Base-by-base conservation (phyloP, 2,888 invertebrate genomes). In the Perizoma affinitatum region DNA sequence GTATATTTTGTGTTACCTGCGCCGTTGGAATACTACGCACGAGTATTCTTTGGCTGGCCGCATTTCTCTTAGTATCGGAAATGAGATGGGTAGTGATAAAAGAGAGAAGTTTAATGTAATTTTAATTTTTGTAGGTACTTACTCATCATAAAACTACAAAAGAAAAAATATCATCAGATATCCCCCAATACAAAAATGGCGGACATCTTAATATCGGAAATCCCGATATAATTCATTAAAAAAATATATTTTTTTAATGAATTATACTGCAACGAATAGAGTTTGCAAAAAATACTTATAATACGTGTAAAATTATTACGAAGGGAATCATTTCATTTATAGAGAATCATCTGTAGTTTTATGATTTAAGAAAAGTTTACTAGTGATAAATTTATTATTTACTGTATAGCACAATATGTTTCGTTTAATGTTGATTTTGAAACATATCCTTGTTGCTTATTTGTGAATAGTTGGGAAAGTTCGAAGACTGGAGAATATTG, bases 11-110 rank as follows among this genome's bases (percentile, higher is more conserved):
- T 81, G 81, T 88, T 90, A 89, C 88, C 88, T 87, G 81, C 69
- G 81, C 81, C 81, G 90, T 80, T 88, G 91, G 91, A 85, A 87
- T 83, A 87, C 88, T 82, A 67, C 84, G 81, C 88, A 80, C 77
- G 87, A 84, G 90, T 86, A 86, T 83, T 82, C 88, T 82, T 83
- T 78, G 82, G 81, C 80, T 75, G 80, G 74, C 76, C 83, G 76
- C 79, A 78, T 73, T 72, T 73, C 81, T 63, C 62, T 66, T 64
- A 61, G 58, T 55, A 34, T 55, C 38, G 47, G 65, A 63, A 66
- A 66, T 68, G 66, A 66, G 63, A 72, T 69, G 63, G 67, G 63
- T 70, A 67, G 66, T 66, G 71, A 74, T 63, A 61, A 68, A 59
- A 61, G 59, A 68, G 63, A 63, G 63, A 65, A 55, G 60, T 65